These are phyloP conservation scores for Cyclophora albipunctata DNA, from an alignment of 2,888 invertebrate species.

Conservation along the genomic window DNA sequence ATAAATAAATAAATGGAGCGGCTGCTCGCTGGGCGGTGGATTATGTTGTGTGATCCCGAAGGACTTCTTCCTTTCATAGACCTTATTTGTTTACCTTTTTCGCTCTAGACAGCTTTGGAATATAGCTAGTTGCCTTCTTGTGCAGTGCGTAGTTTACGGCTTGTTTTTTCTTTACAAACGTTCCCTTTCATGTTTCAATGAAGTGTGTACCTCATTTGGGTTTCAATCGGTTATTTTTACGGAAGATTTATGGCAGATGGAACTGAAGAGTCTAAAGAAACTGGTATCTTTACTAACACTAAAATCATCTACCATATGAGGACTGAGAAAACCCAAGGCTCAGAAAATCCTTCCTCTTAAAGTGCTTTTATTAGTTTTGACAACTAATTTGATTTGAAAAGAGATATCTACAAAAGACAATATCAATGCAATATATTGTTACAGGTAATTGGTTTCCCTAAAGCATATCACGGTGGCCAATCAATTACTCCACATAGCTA, in stretches of 20 bases:
- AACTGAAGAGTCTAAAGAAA: too few species aligned
- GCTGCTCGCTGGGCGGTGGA: constrained; percentile 33
- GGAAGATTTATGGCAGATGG: too few species aligned
- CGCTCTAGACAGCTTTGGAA: constrained; percentile 10
- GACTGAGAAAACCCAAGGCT: too few species aligned
- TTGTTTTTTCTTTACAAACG: constrained; percentile 1
- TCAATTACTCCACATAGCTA: constrained; percentile 59
- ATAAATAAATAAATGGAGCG: constrained; percentile 68
- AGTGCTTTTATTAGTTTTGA: too few species aligned
- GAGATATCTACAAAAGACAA: too few species aligned
- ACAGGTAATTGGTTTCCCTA: constrained; percentile 3
- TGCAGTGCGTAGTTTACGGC: constrained; percentile 5
- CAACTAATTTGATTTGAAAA: too few species aligned
- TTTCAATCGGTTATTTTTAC: too few species aligned
- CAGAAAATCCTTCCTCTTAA: too few species aligned
- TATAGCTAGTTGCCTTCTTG: constrained; percentile 9
- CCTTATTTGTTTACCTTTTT: constrained; percentile 12
- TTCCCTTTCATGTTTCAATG: not conserved
- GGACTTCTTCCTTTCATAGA: constrained; percentile 20
- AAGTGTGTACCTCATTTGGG: not conserved
- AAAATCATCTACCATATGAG: too few species aligned
- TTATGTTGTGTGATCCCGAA: constrained; percentile 35
- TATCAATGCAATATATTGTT: too few species aligned
- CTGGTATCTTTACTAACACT: too few species aligned
- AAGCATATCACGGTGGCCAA: constrained; percentile 30